phyloP scores from a whole-genome alignment of 2,797 vertebrate genomes.

The Premnoplex brunnescens region DNA sequence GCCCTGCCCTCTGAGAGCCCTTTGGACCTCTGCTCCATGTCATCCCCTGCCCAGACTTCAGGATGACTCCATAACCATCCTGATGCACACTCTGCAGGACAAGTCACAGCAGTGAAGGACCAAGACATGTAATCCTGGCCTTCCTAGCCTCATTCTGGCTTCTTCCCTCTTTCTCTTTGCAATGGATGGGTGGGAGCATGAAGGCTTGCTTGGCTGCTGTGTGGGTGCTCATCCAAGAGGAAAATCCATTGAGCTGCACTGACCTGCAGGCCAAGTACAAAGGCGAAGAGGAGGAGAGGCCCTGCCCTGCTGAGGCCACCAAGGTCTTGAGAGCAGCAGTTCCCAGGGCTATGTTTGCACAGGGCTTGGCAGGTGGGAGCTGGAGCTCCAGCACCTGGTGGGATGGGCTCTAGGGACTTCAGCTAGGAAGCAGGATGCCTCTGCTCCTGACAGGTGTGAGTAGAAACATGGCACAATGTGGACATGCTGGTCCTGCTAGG shows the following conservation, averaged over 20 bases:
- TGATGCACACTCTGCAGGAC: not conserved
- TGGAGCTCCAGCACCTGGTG: not conserved
- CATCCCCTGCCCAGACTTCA: not conserved
- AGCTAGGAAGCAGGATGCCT: not conserved
- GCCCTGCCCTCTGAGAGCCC: not conserved
- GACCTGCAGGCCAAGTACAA: not conserved
- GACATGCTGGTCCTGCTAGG: not conserved
- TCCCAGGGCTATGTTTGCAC: not conserved
- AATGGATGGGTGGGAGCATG: fast-evolving
- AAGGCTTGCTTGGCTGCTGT: not conserved
- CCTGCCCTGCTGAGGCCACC: not conserved
- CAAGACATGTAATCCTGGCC: not conserved
- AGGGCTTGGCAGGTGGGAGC: not conserved
- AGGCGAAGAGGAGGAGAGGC: not conserved
- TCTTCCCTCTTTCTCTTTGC: not conserved
- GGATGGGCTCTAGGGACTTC: not conserved
- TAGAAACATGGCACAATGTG: not conserved
- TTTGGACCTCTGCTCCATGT: not conserved
- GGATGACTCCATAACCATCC: not conserved
- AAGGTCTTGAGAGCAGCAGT: fast-evolving
- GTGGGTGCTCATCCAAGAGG: not conserved
- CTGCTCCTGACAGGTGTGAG: fast-evolving
- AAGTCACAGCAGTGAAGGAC: not conserved
- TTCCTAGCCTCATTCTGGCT: not conserved
- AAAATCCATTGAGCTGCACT: not conserved